These are phyloP conservation scores for Labeo catla DNA, from an alignment of 2,113 vertebrate genomes.

Conservation along the genomic window DNA sequence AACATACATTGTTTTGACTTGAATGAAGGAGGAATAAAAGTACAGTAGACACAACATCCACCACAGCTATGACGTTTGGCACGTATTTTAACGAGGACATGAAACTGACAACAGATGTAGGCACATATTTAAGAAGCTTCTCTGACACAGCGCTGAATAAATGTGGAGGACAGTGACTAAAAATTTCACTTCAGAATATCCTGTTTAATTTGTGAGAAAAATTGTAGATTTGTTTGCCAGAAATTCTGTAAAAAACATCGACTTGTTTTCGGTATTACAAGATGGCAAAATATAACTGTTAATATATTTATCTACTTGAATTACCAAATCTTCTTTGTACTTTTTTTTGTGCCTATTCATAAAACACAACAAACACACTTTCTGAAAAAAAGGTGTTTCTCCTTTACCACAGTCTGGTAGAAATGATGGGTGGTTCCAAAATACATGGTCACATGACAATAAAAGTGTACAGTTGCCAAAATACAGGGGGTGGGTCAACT, in stretches of 20 bases:
- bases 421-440: no score
- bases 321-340: not conserved
- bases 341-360: no score
- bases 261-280: not conserved
- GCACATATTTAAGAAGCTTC: slow-evolving; percentile 53
- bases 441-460: no score
- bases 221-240: no score
- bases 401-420: no score
- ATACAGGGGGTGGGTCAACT: no score
- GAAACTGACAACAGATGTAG: slow-evolving; percentile 70
- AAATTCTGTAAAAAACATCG: no score
- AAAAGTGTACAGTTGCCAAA: no score
- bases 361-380: not conserved
- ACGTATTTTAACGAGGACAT: slow-evolving; percentile 56
- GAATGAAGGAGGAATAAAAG: not conserved
- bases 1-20: not conserved
- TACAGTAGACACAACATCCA: slow-evolving; percentile 11
- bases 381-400: no score
- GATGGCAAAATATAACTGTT: not conserved
- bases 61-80: slow-evolving; percentile 57
- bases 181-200: not conserved
- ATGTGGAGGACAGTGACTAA: slow-evolving; percentile 43
- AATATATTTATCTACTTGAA: not conserved
- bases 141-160: slow-evolving; percentile 53
- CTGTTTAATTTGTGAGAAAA: no score